Base-by-base conservation (phyloP, 2,113 vertebrate genomes). In the Pavo muticus region DNA sequence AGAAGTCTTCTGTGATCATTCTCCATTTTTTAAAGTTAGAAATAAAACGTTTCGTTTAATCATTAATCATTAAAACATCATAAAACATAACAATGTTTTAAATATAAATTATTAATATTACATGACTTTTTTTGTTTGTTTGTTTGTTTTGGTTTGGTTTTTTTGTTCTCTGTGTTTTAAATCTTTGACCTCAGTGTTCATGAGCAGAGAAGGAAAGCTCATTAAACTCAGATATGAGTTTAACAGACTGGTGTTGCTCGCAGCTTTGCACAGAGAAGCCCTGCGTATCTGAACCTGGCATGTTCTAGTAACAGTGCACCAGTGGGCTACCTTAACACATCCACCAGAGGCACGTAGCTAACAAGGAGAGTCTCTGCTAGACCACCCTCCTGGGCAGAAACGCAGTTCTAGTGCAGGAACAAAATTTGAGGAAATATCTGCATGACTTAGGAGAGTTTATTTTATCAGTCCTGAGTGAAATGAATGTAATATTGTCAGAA, bases 181-280 rank as follows among this genome's bases (percentile, higher is more conserved):
- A 74, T 25, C 13, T 83, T 83, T 24, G 21, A 90, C 54, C 8
- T 68, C 45, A 0, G 8, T 86, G 40, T 67, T 76, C 50, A 6
- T 68, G 39, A 87, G 9, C 29, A 48, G 37, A 18, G 42, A 65
- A 87, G 27, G 32, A 63, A 88, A 92, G 32, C 3, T 50, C 0
- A 0, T 42, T 45, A 45, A 71, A 68, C 16, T 59, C 56, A 25
- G 0, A 0, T 40, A 16, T 73, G 63, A 40, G 35, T 37, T 15
- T 65, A 29, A 23, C 25, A 56, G 23, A 42, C n/a, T 56, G 16
- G 12, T 17, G 12, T 10, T 73, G n/a, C 21, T 82, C 29, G 64
- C 79, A 89, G 32, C 39, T 87, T 87, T 84, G 14, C 11, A 3
- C 44, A 23, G 25, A 82, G 54, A 84, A 95, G 57, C 24, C 0